Evolutionary conservation across 2,113 vertebrate genomes (phyloP).

Genomic region (Cyanoramphus novaezelandiae): DNA sequence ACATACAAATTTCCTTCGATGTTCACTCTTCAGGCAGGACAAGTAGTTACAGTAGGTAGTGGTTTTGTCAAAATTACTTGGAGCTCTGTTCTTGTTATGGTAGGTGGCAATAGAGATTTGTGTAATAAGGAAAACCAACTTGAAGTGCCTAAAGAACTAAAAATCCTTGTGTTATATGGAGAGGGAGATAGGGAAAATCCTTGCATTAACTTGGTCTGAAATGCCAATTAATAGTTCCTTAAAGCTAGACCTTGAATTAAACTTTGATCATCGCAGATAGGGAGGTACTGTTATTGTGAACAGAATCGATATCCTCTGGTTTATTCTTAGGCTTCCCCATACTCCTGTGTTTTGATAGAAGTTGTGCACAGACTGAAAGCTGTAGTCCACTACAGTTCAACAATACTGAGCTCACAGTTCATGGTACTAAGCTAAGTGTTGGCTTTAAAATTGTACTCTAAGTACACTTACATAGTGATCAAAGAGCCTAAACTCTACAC

Average conservation of each 20-base stretch:
- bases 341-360: not conserved
- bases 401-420: not conserved
- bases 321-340: not conserved
- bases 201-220: not conserved
- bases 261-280: not conserved
- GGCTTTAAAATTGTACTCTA: not conserved
- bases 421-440: not conserved
- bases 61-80: not conserved
- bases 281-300: not conserved
- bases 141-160: not conserved
- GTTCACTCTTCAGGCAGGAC: constrained; percentile 75
- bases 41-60: constrained; percentile 80
- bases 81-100: not conserved
- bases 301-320: not conserved
- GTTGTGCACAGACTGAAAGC: not conserved
- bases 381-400: not conserved
- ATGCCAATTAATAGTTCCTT: not conserved
- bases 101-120: not conserved
- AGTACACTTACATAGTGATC: not conserved
- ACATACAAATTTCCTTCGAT: constrained; percentile 78
- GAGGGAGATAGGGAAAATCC: not conserved
- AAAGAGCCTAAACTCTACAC: not conserved
- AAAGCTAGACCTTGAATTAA: not conserved
- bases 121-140: not conserved
- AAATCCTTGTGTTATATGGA: not conserved